Conservation (phyloP, 2,888 invertebrate species). For the Smittia aterrima region DNA sequence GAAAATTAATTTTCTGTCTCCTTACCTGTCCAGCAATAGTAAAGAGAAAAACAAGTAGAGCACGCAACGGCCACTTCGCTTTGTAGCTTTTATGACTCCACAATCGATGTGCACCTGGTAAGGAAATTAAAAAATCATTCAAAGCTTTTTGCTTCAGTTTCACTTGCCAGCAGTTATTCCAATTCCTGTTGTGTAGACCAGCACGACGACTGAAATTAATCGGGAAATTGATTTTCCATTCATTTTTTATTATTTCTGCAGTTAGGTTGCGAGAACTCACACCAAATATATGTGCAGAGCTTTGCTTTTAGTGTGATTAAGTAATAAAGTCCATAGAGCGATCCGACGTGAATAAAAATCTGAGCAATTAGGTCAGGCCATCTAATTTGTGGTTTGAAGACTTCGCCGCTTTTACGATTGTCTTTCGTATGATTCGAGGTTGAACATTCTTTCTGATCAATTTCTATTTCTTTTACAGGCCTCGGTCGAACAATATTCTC, state of each 20-base stretch:
- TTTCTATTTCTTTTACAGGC: neutral
- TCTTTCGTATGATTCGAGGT: neutral
- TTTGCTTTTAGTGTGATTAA: slow-evolving; percentile 59
- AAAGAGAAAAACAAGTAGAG: slow-evolving; percentile 68
- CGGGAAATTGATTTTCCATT: slow-evolving; percentile 7
- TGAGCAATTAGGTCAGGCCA: slow-evolving; percentile 75
- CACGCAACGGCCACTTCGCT: slow-evolving; percentile 67
- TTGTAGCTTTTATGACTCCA: slow-evolving; percentile 80
- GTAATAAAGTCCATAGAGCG: slow-evolving; percentile 68
- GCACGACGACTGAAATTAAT: slow-evolving; percentile 54
- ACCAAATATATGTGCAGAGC: slow-evolving; percentile 66
- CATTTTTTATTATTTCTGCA: too few species aligned
- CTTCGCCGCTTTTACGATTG: neutral
- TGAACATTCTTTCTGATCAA: neutral
- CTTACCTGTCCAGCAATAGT: slow-evolving; percentile 76
- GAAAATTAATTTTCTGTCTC: too few species aligned
- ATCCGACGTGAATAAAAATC: slow-evolving; percentile 66
- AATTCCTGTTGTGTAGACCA: slow-evolving; percentile 72
- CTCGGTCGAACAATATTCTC: neutral
- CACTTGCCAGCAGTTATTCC: slow-evolving; percentile 74
- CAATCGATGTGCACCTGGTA: slow-evolving; percentile 65
- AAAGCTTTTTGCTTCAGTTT: neutral
- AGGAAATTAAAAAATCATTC: neutral
- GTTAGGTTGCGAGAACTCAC: slow-evolving; percentile 57
- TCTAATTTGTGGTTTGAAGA: slow-evolving; percentile 63